These are phyloP conservation scores for Dendrocopos noguchii DNA, from an alignment of 2,113 vertebrate species.

Conservation along the genomic window DNA sequence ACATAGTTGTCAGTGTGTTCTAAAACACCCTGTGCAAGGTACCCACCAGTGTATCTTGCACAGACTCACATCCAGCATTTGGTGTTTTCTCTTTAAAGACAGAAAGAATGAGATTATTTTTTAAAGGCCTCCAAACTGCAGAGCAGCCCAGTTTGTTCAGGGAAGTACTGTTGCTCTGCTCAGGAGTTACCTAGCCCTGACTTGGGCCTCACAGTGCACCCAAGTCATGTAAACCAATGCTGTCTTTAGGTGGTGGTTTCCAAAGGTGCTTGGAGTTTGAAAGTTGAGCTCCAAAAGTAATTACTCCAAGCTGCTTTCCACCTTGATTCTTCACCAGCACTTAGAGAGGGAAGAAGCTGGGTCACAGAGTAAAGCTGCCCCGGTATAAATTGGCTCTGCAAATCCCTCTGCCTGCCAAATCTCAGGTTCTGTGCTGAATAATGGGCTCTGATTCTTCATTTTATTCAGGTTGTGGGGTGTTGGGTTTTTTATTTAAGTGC, in stretches of 20 bases:
- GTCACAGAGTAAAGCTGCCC: neutral
- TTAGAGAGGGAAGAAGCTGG: neutral
- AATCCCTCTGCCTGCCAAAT: neutral
- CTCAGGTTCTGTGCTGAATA: neutral
- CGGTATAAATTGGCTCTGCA: neutral
- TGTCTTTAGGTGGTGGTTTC: neutral
- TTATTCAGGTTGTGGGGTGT: neutral
- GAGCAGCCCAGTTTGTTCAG: neutral
- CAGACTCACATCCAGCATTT: neutral
- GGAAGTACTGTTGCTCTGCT: neutral
- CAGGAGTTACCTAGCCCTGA: neutral
- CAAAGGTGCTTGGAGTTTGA: neutral
- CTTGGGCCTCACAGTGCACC: neutral
- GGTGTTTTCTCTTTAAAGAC: neutral
- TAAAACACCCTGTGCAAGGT: neutral
- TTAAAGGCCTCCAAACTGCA: neutral
- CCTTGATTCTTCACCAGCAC: neutral
- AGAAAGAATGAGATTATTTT: neutral
- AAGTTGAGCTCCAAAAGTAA: neutral
- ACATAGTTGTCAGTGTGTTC: neutral
- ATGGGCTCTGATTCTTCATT: neutral
- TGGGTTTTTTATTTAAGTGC: neutral
- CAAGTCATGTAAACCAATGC: fast-evolving
- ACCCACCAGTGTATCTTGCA: neutral
- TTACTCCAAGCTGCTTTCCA: neutral